Evolutionary conservation across 2,888 invertebrate genomes (phyloP).

Genomic region (Pollenia griseotomentosa): DNA sequence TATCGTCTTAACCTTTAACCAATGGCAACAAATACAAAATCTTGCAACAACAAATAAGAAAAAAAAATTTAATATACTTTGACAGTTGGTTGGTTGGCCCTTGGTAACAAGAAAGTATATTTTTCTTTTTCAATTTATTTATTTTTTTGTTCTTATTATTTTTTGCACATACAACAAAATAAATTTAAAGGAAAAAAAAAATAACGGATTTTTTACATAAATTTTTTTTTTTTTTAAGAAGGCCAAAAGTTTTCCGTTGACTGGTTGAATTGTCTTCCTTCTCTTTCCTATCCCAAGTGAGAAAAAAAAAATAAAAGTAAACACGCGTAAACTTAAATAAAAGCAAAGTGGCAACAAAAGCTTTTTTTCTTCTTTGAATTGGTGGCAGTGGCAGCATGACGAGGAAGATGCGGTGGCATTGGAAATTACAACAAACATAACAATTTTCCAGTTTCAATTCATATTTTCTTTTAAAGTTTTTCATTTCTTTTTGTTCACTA

Average conservation of each 20-base stretch:
- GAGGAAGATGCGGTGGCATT: constrained; percentile 36
- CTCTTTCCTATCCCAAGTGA: constrained; percentile 12
- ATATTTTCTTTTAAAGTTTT: constrained; percentile 7
- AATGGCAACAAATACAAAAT: constrained; percentile 45
- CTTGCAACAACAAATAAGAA: constrained; percentile 17
- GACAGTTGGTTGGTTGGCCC: constrained; percentile 54
- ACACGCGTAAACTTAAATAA: constrained; percentile 58
- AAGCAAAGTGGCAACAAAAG: constrained; percentile 51
- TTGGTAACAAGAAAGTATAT: constrained; percentile 57
- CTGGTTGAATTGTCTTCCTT: not conserved
- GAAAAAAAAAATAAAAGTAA: constrained; percentile 30
- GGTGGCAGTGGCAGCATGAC: not conserved
- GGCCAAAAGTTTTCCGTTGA: constrained; percentile 51
- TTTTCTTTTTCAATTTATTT: constrained; percentile 24
- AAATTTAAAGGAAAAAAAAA: constrained; percentile 42
- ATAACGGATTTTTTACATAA: constrained; percentile 33
- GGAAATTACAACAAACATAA: constrained; percentile 42
- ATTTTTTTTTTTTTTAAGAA: constrained; percentile 40
- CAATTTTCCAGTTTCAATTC: constrained; percentile 67
- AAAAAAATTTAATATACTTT: constrained; percentile 35
- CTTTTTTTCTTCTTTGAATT: not conserved
- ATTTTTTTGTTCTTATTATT: not conserved
- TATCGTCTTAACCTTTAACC: constrained; percentile 51
- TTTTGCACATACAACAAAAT: constrained; percentile 30
- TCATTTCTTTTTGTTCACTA: not conserved